Evolutionary conservation across 2,797 vertebrate species (phyloP).

Genomic region (Neosilurus mollespiculum): DNA sequence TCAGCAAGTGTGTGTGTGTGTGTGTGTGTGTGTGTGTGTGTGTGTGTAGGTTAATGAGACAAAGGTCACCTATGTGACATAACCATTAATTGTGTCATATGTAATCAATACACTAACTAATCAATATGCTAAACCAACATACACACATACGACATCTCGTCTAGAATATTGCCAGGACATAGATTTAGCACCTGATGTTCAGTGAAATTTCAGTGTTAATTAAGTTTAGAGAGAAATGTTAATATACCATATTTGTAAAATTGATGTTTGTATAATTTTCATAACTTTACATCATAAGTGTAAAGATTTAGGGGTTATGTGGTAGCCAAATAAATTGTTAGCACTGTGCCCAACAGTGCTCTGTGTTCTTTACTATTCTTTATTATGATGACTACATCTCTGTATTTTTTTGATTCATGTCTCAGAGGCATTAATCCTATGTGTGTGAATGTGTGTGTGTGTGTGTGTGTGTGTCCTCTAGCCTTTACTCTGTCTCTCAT

Average conservation of each 20-base stretch:
- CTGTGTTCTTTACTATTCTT: background rate
- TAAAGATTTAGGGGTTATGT: no score
- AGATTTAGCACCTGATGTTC: background rate
- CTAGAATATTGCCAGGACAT: background rate
- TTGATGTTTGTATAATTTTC: background rate
- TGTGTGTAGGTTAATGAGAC: constrained; percentile 27
- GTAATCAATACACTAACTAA: background rate
- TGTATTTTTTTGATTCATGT: no score
- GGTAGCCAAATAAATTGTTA: background rate
- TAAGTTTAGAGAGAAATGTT: background rate
- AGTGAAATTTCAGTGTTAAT: background rate
- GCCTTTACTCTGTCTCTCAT: constrained; percentile 67
- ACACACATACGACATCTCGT: background rate
- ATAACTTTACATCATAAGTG: background rate
- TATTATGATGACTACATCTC: background rate
- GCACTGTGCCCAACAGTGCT: background rate
- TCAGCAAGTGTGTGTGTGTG: constrained; percentile 31
- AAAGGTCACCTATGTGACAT: background rate
- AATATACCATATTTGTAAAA: background rate
- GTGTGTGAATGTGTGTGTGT: constrained; percentile 2
- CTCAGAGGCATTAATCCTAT: no score
- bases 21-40: constrained; percentile 28
- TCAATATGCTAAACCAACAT: background rate
- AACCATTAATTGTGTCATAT: constrained; percentile 7
- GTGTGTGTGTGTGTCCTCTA: background rate